These are phyloP conservation scores for Liodrosophila aerea DNA, from an alignment of 2,888 invertebrate species.

Conservation along the genomic window DNA sequence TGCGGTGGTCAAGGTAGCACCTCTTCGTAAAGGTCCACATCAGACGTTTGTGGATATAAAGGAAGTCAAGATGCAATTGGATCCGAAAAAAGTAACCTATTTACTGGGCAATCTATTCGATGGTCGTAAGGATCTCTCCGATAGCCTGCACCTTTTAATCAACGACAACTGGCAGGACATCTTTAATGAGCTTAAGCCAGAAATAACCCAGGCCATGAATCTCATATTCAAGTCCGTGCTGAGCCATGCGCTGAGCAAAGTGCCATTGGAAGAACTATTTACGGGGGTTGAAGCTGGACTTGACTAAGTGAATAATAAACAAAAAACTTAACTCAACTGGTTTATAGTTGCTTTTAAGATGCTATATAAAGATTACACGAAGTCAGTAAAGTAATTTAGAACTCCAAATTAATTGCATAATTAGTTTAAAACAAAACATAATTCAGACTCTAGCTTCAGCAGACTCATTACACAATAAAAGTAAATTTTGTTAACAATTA, in stretches of 20 bases:
- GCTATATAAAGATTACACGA: slow-evolving; percentile 1
- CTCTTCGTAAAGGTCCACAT: slow-evolving; percentile 54
- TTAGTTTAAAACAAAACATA: too few species aligned
- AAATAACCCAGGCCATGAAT: slow-evolving; percentile 79
- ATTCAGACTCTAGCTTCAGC: too few species aligned
- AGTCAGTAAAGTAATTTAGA: not conserved
- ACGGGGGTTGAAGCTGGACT: slow-evolving; percentile 9
- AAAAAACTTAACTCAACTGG: slow-evolving; percentile 9
- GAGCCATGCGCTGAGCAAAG: slow-evolving; percentile 77
- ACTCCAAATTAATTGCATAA: too few species aligned
- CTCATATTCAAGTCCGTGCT: slow-evolving; percentile 78
- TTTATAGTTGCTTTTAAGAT: slow-evolving; percentile 22
- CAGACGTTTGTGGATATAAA: slow-evolving; percentile 48
- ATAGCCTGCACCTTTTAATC: slow-evolving; percentile 81
- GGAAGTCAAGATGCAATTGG: slow-evolving; percentile 48
- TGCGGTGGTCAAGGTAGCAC: slow-evolving; percentile 32
- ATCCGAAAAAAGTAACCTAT: slow-evolving; percentile 59
- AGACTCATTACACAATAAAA: too few species aligned
- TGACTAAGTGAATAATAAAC: slow-evolving; percentile 8
- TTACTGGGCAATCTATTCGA: slow-evolving; percentile 81
- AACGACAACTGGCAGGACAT: slow-evolving; percentile 83
- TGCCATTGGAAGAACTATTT: slow-evolving; percentile 76
- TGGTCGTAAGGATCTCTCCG: slow-evolving; percentile 82
- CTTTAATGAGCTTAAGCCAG: slow-evolving; percentile 79
- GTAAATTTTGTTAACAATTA: too few species aligned